Base-by-base conservation (phyloP, 1,140 invertebrate species). In the Augochlora pura region DNA sequence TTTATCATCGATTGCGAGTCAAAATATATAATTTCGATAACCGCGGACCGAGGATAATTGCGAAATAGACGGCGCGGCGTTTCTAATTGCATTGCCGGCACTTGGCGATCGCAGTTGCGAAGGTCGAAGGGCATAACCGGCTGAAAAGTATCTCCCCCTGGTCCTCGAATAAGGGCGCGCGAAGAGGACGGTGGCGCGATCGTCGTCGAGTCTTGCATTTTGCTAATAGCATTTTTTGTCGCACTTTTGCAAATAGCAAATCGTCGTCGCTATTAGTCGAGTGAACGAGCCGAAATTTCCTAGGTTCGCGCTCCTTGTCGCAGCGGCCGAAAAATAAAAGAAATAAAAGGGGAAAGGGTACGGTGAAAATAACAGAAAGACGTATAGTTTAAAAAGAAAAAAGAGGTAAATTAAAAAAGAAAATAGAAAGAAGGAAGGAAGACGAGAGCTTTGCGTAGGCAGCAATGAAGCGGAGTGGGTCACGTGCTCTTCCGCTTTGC, bases 401-500 rank as follows among this genome's bases (percentile, higher is more conserved):
- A 46, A 10, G 42, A 46, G 12, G n/a, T n/a, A 46, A 7, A 46
- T 2, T 9, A 7, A 46, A 46, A 46, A 6, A 4, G 46, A 4
- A 49, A 18, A 52, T 3, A 52, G 18, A 52, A 60, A 64, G 21
- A 64, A 54, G 6, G 39, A 46, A 49, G 21, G 57, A 42, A 27
- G 65, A 46, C 62, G 60, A 25, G 52, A 59, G 65, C 16, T 59
- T n/a, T 42, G 16, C 60, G 42, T 64, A 32, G 75, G 32, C 52
- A 14, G 60, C n/a, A 54, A 21, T 21, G 49, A 54, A 54, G 16
- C 49, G 2, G 7, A 54, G 49, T 21, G 49, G 49, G 49, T 59
- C 83, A 83, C 83, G 83, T 85, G 83, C 63, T 69, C 60, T 59
- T 42, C 54, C 49, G 68, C 68, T 60, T 66, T 42, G 72, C 63